Conservation (phyloP, 1,140 invertebrate genomes). For the Triops longicaudatus region DNA sequence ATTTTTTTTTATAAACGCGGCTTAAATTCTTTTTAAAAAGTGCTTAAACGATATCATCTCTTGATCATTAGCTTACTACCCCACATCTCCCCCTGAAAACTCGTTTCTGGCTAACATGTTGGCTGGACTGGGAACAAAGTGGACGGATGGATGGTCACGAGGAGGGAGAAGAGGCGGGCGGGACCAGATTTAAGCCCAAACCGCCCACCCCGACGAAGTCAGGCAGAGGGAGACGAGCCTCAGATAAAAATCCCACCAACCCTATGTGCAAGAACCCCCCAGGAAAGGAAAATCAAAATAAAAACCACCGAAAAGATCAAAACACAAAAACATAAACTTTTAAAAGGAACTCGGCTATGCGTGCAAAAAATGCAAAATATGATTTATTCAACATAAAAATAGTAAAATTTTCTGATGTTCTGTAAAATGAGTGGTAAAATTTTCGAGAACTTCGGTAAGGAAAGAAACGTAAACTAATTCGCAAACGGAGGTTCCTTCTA, state of each 20-base stretch:
- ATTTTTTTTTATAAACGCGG: no score
- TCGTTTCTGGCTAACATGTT: neutral
- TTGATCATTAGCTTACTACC: neutral
- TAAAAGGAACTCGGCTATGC: no score
- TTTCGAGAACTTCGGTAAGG: neutral
- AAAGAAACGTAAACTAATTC: neutral
- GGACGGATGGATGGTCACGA: neutral
- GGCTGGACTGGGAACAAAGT: neutral
- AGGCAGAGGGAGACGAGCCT: conserved; percentile 7
- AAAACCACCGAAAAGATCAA: neutral
- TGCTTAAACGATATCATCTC: no score
- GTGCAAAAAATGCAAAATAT: no score
- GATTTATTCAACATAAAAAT: no score
- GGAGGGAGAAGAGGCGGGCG: conserved; percentile 12
- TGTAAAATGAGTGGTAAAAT: neutral
- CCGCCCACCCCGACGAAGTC: conserved; percentile 3
- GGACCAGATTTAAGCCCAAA: neutral
- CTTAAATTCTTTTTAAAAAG: no score
- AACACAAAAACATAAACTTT: no score
- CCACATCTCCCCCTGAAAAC: neutral
- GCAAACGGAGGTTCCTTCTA: neutral
- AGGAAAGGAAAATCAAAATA: neutral
- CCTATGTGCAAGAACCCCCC: neutral
- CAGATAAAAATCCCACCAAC: conserved; percentile 7
- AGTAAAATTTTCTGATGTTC: no score